Base-by-base conservation (phyloP, 2,888 invertebrate genomes). In the Noctua janthe region DNA sequence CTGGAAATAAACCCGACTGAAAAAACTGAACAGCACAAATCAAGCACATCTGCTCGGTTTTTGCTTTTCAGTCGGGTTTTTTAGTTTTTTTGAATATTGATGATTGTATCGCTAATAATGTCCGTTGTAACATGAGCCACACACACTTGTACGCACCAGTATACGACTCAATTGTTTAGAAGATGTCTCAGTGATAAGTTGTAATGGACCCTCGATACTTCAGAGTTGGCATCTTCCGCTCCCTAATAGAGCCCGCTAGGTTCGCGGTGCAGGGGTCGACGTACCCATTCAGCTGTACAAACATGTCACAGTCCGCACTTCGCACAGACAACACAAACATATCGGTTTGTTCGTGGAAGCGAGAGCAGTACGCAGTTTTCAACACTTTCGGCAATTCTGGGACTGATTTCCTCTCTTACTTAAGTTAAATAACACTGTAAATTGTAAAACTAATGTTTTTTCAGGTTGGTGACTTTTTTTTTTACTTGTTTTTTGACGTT, bases 201-300 rank as follows among this genome's bases (percentile, higher is more conserved):
- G n/a, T 84, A 82, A 82, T 85, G 67, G 77, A 78, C 83, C 86
- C 83, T 73, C 83, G 77, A 86, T 88, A 83, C 79, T 80, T 83
- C 47, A 47, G 71, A 86, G 84, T 84, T 78, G 54, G 56, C 81
- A 62, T 83, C 86, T 71, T 88, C 84, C 86, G 86, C 17, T 82
- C 74, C 74, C 77, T 86, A 84, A 83, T 76, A 67, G 76, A 81
- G 75, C 43, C 56, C 76, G 74, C 69, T 83, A 77, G 81, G 78
- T 73, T 72, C 73, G 67, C 71, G 47, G n/a, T 43, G 75, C 78
- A 62, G 79, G 64, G 88, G 88, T 89, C 88, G 83, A 86, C 74
- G 88, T 47, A 80, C 90, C 82, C 88, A 89, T 89, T 88, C 81
- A 88, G 80, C 76, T 88, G 83, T 81, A 88, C 80, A 89, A 86